Evolutionary conservation across 2,113 vertebrate genomes (phyloP), one percentile per base, ranked within the genome.

Genomic region (Ctenodactylus gundi): DNA sequence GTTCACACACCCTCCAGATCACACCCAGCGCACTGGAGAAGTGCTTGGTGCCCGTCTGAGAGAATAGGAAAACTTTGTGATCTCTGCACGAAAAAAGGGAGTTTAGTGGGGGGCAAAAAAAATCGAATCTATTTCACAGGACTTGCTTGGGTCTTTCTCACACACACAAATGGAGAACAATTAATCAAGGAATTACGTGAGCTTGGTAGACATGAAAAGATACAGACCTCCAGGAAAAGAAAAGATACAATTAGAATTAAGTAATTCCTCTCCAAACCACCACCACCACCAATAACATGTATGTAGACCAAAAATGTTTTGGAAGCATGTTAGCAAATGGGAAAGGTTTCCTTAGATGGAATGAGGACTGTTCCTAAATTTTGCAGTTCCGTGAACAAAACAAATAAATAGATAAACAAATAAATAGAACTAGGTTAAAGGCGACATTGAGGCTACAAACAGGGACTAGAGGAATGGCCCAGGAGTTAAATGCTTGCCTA

Each of bases 171-270:
- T 88, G 88, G 64, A 92, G 83, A 81, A 85, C 46, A 84, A 55
- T 77, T 86, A 85, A 94, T 93, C 84, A 86, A 95, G 64, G 44
- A 65, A 92, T 86, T 46, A 31, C 93, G 72, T 82, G 90, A 91
- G 67, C 91, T 84, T 67, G 53, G 78, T 94, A 77, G 44, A 21
- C 94, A 55, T 83, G 84, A 93, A 97, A 95, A 80, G 90, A 77
- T 84, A 82, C 62, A 88, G 96, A 86, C 89, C 96, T 96, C 81
- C 89, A 85, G 90, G 72, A 92, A 95, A 92, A 93, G 90, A 84
- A 96, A 97, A 96, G 90, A 91, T 58, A 34, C 81, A 94, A 95
- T 94, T 95, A 97, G 73, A 94, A 93, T 85, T 85, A 62, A 95
- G 91, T 91, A 87, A 78, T 90, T 93, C 84, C 90, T 85, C 64